Base-by-base conservation (phyloP, 2,113 vertebrate species). In the Eublepharis macularius region DNA sequence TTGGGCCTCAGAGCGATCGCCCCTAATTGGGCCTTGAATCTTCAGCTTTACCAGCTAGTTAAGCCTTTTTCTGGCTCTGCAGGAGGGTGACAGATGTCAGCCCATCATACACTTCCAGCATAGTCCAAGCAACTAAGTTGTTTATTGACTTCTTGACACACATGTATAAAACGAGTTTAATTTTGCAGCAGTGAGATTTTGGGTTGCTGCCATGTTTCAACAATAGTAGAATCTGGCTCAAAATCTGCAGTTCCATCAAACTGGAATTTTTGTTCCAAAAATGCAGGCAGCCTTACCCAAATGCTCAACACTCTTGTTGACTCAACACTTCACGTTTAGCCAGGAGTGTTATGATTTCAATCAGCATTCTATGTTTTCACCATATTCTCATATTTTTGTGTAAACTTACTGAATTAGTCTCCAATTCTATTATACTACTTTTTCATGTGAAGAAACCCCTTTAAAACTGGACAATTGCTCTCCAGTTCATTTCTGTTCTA, bases 151-250 rank as follows among this genome's bases (percentile, higher is more conserved):
- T 80, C 76, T 72, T 80, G 76, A 79, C 76, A 80, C 73, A 80
- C 47, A 85, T 51, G 60, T 57, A 85, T 85, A 85, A 79, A 85
- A 80, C 51, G 73, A 63, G 84, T 85, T 80, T 85, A 76, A 80
- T 80, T 80, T 80, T 70, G 75, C 75, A 85, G 75, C 34, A 77
- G 43, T 26, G 76, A 45, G n/a, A 43, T n/a, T 83, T 66, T 76
- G 60, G 47, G 32, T 12, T 3, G 39, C 49, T 63, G 76, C 84
- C 66, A 80, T 1, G 47, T 73, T 79, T 80, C 54, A 73, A 73
- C 66, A 85, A 68, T 73, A 39, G 68, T n/a, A 63, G 51, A 72
- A 72, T 36, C 39, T 63, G 76, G 68, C 76, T 79, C 36, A 70
- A 34, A 85, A 45, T n/a, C 17, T 57, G 76, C 49, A 51, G 39